Base-by-base conservation (phyloP, 2,113 vertebrate species). In the Gadus macrocephalus region DNA sequence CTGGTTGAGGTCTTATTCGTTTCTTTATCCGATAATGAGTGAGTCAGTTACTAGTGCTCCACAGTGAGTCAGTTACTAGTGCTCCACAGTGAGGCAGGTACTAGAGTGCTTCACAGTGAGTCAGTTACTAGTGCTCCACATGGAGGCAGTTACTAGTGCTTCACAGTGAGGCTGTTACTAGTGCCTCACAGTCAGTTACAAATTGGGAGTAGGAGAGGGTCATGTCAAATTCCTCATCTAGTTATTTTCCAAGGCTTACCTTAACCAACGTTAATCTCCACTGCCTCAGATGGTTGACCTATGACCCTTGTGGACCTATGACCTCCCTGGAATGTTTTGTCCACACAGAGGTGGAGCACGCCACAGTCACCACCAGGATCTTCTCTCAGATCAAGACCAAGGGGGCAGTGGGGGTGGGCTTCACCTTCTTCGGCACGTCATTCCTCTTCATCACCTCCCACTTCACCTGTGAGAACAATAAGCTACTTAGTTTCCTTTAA, bases 361-460 rank as follows among this genome's bases (percentile, higher is more conserved):
- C 96, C 79, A 95, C 96, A 0, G 97, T 99, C 75, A 99, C 97
- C 2, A 99, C 97, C 0, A 93, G 97, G 59, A 97, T 98, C 2
- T 95, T 98, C 65, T 99, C 97, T 14, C 97, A 98, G 85, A 98
- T 99, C 91, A 99, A 98, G 85, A 99, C 97, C 71, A 99, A 99
- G 85, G 97, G 97, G 0, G 96, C 97, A 6, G 89, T 99, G 73
- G 97, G 93, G 0, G 67, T 96, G 22, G 83, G 91, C 79, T 96
- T 99, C 74, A 98, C 94, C 0, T 98, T 99, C 80, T 99, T 99
- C 38, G 97, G 97, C 71, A 98, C 96, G 17, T 98, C 97, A 35
- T 95, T 99, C 88, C 96, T 99, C 53, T 99, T 99, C 84, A 95
- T 99, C 86, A 98, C 96, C 0, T 99, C 97, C 5, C 97, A 99